Conservation (phyloP, 1,140 invertebrate species). For the Trachymyrmex septentrionalis region DNA sequence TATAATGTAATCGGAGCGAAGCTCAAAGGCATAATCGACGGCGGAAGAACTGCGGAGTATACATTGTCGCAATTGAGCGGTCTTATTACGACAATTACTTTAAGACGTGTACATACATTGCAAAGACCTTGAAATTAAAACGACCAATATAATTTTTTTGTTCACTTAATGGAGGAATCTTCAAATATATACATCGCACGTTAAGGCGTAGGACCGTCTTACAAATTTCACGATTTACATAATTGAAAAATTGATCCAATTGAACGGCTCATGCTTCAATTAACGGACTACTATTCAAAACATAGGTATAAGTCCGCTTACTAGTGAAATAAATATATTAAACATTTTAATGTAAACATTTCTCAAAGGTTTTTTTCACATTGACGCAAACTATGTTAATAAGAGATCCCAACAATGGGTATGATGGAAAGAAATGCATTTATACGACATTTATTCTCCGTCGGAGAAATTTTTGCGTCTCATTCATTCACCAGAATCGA, state of each 20-base stretch:
- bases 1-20: conserved; percentile 40
- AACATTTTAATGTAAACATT: not conserved
- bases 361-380: not conserved
- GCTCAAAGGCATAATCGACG: conserved; percentile 29
- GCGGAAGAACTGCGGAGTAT: conserved; percentile 14
- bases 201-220: not conserved
- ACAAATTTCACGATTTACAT: conserved; percentile 29
- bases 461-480: not conserved
- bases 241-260: conserved; percentile 24
- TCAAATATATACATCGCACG: not conserved
- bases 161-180: conserved; percentile 5
- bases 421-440: not conserved
- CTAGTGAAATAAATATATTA: not conserved
- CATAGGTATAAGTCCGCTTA: not conserved
- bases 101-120: not conserved
- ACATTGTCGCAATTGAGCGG: conserved; percentile 19
- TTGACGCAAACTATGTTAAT: not conserved
- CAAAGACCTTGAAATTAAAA: conserved; percentile 20
- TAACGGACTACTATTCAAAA: not conserved
- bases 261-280: not conserved
- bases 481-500: not conserved
- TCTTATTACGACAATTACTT: conserved; percentile 27
- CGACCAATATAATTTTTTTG: not conserved
- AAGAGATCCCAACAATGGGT: not conserved
- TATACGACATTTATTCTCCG: not conserved